These are phyloP conservation scores for Iselma pallidipennis DNA, from an alignment of 2,888 invertebrate species.

Conservation along the genomic window DNA sequence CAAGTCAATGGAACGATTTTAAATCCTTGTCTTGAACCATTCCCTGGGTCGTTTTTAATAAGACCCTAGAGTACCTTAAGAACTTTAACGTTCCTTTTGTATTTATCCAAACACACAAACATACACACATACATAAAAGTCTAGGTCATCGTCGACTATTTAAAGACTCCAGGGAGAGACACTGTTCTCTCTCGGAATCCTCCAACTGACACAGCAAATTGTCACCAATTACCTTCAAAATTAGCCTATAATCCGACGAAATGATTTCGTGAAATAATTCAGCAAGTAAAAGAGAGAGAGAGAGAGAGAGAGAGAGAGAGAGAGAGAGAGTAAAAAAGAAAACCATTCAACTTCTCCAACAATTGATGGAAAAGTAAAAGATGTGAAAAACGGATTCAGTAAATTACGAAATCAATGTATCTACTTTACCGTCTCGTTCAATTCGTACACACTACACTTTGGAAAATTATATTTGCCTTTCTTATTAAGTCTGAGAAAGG, in stretches of 20 bases:
- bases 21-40: background rate
- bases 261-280: too few species aligned
- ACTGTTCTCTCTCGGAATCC: conserved; percentile 17
- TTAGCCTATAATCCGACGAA: conserved; percentile 11
- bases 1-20: background rate
- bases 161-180: background rate
- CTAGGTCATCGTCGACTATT: background rate
- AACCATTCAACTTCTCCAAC: background rate
- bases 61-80: background rate
- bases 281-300: background rate
- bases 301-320: background rate
- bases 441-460: conserved; percentile 40
- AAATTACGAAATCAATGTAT: conserved; percentile 45
- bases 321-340: conserved; percentile 3
- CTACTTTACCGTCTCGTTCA: conserved; percentile 31
- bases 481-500: conserved; percentile 43
- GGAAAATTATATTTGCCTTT: conserved; percentile 55
- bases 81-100: background rate
- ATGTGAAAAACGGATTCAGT: too few species aligned
- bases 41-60: background rate
- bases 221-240: conserved; percentile 48
- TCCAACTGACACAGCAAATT: conserved; percentile 42
- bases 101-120: too few species aligned
- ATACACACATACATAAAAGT: background rate
- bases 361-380: background rate